Conservation (phyloP, 2,888 invertebrate species). For the Agriopis aurantiaria region DNA sequence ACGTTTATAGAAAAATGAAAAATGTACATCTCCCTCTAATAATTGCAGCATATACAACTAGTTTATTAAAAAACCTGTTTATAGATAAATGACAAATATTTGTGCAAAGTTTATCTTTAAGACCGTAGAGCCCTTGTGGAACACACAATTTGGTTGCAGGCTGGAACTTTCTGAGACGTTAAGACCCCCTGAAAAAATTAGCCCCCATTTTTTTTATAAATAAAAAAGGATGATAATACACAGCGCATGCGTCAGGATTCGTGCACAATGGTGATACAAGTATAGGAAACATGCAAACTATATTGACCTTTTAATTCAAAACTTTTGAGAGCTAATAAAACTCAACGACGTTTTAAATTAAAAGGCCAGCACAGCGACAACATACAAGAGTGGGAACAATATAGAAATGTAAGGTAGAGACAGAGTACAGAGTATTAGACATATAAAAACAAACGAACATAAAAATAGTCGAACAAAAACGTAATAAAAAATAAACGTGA, state of each 20-base stretch:
- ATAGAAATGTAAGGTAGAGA: slow-evolving; percentile 76
- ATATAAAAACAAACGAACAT: slow-evolving; percentile 61
- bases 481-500: slow-evolving; percentile 65
- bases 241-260: slow-evolving; percentile 72
- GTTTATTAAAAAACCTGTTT: slow-evolving; percentile 4
- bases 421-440: slow-evolving; percentile 77
- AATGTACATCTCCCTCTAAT: slow-evolving; percentile 12
- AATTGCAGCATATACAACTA: slow-evolving; percentile 14
- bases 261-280: slow-evolving; percentile 59
- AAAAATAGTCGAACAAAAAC: slow-evolving; percentile 62
- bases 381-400: slow-evolving; percentile 65
- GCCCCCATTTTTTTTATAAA: slow-evolving; percentile 22
- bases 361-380: slow-evolving; percentile 70
- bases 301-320: slow-evolving; percentile 66
- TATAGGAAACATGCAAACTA: slow-evolving; percentile 66
- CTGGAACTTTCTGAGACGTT: slow-evolving; percentile 4
- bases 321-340: not conserved
- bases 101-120: not conserved
- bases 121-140: slow-evolving; percentile 24
- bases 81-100: slow-evolving; percentile 1
- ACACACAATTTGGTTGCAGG: slow-evolving; percentile 7
- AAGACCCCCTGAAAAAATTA: slow-evolving; percentile 10
- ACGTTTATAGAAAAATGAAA: slow-evolving; percentile 18
- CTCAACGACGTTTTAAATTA: slow-evolving; percentile 51
- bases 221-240: slow-evolving; percentile 47